phyloP scores from a whole-genome alignment of 2,888 invertebrate genomes.

The Sphaeridia pumilis region DNA sequence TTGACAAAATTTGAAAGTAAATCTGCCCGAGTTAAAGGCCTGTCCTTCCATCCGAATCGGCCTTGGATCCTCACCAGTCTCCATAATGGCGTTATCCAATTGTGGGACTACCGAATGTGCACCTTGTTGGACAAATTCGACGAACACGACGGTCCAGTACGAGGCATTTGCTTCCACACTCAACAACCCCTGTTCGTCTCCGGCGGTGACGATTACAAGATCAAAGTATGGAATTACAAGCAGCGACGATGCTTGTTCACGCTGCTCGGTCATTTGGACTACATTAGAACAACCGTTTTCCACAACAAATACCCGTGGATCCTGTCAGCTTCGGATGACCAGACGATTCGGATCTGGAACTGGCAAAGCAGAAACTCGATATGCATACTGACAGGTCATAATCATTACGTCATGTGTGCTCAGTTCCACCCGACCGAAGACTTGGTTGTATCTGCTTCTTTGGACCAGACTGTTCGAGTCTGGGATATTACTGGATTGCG shows the following conservation, averaged over 20 bases:
- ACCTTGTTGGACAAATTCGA: conserved; percentile 97
- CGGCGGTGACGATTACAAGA: conserved; percentile 99
- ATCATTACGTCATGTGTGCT: conserved; percentile 99
- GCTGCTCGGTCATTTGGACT: conserved; percentile 91
- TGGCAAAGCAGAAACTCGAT: conserved; percentile 98
- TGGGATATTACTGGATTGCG: conserved; percentile 95
- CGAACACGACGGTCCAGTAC: conserved; percentile 97
- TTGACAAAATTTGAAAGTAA: conserved; percentile 98
- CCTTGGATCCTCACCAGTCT: conserved; percentile 93
- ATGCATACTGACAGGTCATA: conserved; percentile 89
- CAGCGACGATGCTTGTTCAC: conserved; percentile 93
- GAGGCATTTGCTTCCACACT: conserved; percentile 94
- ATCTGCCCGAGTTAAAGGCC: conserved; percentile 93
- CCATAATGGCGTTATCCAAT: conserved; percentile 95
- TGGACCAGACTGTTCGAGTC: conserved; percentile 95
- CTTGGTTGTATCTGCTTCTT: conserved; percentile 88
- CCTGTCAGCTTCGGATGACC: conserved; percentile 95
- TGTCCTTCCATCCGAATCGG: conserved; percentile 94
- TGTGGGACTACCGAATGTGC: conserved; percentile 99
- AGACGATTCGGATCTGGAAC: conserved; percentile 98
- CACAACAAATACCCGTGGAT: conserved; percentile 99
- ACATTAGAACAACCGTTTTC: conserved; percentile 95
- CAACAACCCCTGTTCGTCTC: conserved; percentile 98
- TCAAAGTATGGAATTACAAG: conserved; percentile 99
- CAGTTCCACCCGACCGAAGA: conserved; percentile 96